These are phyloP conservation scores for Fissipunctia ypsillon DNA, from an alignment of 2,888 invertebrate species.

Conservation along the genomic window DNA sequence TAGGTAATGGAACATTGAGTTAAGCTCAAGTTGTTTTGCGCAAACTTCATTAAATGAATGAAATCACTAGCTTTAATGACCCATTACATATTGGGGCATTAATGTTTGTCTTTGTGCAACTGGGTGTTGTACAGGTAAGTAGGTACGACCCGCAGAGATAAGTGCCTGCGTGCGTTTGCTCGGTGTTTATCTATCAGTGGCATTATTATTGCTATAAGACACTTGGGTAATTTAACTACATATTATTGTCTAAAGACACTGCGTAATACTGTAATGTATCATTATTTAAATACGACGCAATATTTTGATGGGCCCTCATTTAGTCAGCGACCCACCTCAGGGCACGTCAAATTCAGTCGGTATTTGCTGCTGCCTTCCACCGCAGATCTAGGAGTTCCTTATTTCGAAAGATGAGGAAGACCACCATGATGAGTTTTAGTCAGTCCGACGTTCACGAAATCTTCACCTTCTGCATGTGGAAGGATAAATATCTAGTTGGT, in stretches of 20 bases:
- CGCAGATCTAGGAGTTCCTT: background rate
- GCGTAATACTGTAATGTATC: background rate
- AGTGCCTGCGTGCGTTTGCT: background rate
- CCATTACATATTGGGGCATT: too few species aligned
- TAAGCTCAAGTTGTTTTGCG: too few species aligned
- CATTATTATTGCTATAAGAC: background rate
- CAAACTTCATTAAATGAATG: too few species aligned
- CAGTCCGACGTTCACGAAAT: background rate
- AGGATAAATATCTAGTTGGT: background rate
- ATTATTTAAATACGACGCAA: slow-evolving; percentile 15
- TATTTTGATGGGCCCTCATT: background rate
- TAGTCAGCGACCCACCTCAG: background rate
- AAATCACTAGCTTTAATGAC: too few species aligned
- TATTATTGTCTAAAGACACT: slow-evolving; percentile 13
- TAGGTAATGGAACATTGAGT: too few species aligned
- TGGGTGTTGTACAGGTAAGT: background rate
- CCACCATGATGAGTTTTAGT: background rate
- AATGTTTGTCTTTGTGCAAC: too few species aligned
- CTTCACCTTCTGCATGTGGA: background rate
- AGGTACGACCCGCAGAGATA: too few species aligned
- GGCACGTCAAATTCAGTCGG: background rate
- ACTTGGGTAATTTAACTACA: background rate
- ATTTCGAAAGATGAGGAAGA: background rate
- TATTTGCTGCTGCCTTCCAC: background rate
- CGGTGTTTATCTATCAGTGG: slow-evolving; percentile 9